Conservation (phyloP, 2,113 vertebrate species). For the Nesoenas mayeri region DNA sequence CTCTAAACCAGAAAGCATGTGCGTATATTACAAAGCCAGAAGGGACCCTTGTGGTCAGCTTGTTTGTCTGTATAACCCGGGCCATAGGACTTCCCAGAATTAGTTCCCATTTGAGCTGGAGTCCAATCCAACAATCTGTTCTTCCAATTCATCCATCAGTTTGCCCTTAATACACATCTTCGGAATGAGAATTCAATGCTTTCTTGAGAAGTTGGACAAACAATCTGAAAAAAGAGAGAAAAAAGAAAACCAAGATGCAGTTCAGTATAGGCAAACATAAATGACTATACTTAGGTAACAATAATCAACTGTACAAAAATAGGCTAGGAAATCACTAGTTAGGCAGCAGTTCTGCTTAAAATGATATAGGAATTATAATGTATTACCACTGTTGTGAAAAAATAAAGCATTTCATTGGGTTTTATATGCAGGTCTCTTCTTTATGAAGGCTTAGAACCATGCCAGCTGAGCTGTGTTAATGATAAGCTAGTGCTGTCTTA, state of each 20-base stretch:
- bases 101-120: not conserved
- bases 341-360: not conserved
- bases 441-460: not conserved
- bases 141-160: not conserved
- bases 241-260: not conserved
- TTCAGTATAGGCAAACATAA: not conserved
- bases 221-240: not conserved
- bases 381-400: not conserved
- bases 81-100: not conserved
- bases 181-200: slow-evolving; percentile 36
- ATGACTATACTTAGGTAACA: not conserved
- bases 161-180: not conserved
- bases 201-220: slow-evolving; percentile 62
- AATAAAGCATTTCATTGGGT: not conserved
- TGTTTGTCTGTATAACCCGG: not conserved
- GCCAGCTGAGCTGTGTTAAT: not conserved
- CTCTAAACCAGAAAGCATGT: slow-evolving; percentile 55
- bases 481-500: not conserved
- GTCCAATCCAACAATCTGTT: not conserved
- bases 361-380: not conserved
- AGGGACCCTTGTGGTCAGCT: not conserved
- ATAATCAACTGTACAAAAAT: not conserved
- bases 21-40: slow-evolving; percentile 50
- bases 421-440: slow-evolving; percentile 27
- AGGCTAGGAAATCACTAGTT: not conserved